Percentiles rank a stretch among this genome's conserved stretches.
Conservation (phyloP, 2,888 invertebrate species). For the Limnephilus lunatus region DNA sequence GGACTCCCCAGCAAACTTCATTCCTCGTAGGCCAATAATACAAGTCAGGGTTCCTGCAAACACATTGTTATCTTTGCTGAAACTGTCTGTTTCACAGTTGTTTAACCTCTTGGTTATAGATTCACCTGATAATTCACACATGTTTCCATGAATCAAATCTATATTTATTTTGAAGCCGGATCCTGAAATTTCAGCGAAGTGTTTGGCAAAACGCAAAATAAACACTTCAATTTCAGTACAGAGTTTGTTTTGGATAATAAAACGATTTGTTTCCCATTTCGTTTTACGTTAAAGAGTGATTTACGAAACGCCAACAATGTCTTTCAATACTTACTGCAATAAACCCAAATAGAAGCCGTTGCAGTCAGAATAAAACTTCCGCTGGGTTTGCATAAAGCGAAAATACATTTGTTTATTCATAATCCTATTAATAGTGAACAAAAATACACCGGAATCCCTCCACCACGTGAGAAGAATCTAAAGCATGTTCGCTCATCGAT, state of each 20-base stretch:
- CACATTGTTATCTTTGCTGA: background rate
- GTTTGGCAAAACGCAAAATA: background rate
- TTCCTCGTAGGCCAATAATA: background rate
- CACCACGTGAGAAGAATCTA: slow-evolving; percentile 31
- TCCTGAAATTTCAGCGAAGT: background rate
- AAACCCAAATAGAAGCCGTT: background rate
- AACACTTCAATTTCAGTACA: background rate
- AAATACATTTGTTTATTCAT: slow-evolving; percentile 49
- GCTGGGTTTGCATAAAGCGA: slow-evolving; percentile 26
- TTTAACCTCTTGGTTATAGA: background rate
- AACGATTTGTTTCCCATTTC: background rate
- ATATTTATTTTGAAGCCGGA: background rate
- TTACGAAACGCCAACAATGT: slow-evolving; percentile 21
- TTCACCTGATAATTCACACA: background rate
- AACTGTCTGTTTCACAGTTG: background rate
- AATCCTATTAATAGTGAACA: slow-evolving; percentile 42
- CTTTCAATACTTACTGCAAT: background rate
- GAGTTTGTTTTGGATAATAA: background rate
- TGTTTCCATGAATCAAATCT: background rate
- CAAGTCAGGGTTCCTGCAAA: background rate
- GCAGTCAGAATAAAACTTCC: slow-evolving; percentile 34
- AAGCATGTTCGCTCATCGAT: slow-evolving; percentile 9
- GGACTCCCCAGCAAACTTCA: background rate
- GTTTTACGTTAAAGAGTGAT: slow-evolving; percentile 11
- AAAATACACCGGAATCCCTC: slow-evolving; percentile 49